phyloP scores from a whole-genome alignment of 2,113 vertebrate genomes.

The Centropus bengalensis region DNA sequence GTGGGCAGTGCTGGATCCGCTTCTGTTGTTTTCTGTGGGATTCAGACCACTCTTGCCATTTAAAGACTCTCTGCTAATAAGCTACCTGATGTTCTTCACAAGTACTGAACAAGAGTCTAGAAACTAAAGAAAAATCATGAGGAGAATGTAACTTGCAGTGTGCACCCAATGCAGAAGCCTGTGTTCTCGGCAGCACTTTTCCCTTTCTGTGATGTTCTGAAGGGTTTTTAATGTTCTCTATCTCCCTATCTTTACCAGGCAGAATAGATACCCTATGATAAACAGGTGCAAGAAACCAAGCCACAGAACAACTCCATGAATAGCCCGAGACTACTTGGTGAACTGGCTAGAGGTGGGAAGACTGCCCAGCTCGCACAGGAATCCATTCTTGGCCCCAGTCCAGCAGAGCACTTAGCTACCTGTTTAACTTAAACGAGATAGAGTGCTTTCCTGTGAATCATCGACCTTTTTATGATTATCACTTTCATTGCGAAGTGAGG shows the following conservation, averaged over 20 bases:
- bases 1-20: background rate
- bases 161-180: background rate
- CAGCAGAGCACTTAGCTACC: slow-evolving; percentile 64
- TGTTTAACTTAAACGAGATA: slow-evolving; percentile 44
- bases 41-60: background rate
- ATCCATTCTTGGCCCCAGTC: slow-evolving; percentile 37
- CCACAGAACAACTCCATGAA: slow-evolving; percentile 13
- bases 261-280: slow-evolving; percentile 20
- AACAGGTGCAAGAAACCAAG: slow-evolving; percentile 26
- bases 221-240: background rate
- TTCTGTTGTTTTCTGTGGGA: background rate
- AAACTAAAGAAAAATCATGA: background rate
- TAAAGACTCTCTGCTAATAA: background rate
- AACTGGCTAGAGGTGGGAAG: slow-evolving; percentile 55
- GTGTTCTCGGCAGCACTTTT: background rate
- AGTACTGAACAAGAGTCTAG: background rate
- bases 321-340: slow-evolving; percentile 29
- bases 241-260: background rate
- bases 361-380: slow-evolving; percentile 31
- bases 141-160: background rate
- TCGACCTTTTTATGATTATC: slow-evolving; percentile 6
- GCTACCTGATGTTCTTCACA: background rate
- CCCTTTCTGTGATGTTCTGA: background rate
- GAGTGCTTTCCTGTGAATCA: slow-evolving; percentile 43
- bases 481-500: background rate